Evolutionary conservation across 2,888 invertebrate genomes (phyloP), one percentile per base, ranked within the genome.

Genomic region (Dioctria rufipes): DNA sequence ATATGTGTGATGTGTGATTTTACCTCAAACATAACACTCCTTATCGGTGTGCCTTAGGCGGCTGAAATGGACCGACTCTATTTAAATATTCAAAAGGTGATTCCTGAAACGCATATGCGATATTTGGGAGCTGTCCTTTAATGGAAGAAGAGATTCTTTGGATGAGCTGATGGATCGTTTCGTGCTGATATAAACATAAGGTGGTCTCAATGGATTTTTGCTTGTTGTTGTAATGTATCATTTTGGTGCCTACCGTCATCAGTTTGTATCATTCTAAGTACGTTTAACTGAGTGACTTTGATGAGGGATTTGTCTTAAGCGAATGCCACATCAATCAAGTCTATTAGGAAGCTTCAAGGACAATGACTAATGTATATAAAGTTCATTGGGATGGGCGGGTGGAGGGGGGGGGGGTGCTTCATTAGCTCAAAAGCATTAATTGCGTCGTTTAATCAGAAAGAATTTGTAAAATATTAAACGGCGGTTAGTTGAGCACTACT

Each of bases 31-130:
- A 63, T 63, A 39, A 63, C 39, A 63, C 63, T 6, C 5, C 39
- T 5, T 8, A 5, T 61, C 61, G 61, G 13, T 5, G 63, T 39
- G 37, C 63, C 63, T 13, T 5, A 37, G 25, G 25, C 63, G 63
- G 43, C 49, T 78, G 67, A 58, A 67, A 78, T 78, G 79, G 73
- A 67, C 77, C 46, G 13, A 43, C 39, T 11, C 79, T 81, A 65
- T 77, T 82, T 81, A 81, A 82, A 82, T 81, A 82, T 82, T 80
- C 82, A 82, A 75, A 80, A 82, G 82, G 79, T 81, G 81, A 82
- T 80, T 80, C 79, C 78, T 69, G 71, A 78, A 81, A 82, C 82
- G 82, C 82, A 82, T 82, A 80, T 82, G 82, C 60, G 80, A 80
- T 82, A 65, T 80, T 80, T 78, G 75, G 49, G 43, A 73, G 43